Evolutionary conservation across 2,113 vertebrate genomes (phyloP).

Genomic region (Notarius quadriscutis): DNA sequence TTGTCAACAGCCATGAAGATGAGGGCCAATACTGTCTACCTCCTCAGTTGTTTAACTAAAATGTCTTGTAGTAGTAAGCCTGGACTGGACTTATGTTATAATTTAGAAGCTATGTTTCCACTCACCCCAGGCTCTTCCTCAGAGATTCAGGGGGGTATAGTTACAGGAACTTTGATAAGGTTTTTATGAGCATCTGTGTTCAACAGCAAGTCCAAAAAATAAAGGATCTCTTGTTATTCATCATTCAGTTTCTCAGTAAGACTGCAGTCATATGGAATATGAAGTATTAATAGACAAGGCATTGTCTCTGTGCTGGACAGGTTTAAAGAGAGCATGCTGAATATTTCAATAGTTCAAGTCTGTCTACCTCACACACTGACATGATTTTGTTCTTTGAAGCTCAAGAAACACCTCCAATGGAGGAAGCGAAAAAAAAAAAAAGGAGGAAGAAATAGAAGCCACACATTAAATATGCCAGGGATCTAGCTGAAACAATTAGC

Average conservation of each 20-base stretch:
- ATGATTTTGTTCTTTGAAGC: slow-evolving; percentile 52
- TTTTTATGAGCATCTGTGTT: background rate
- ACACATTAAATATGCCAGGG: slow-evolving; percentile 3
- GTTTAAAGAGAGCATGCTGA: slow-evolving; percentile 48
- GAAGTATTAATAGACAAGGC: slow-evolving; percentile 45
- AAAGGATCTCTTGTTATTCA: background rate
- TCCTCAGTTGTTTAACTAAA: background rate
- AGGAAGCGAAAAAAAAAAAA: background rate
- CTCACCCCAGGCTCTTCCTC: background rate
- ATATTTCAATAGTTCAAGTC: slow-evolving; percentile 48
- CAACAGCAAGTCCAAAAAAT: background rate
- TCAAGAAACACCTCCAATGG: slow-evolving; percentile 32
- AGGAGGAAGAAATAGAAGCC: background rate
- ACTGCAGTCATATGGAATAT: slow-evolving; percentile 48
- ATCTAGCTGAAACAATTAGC: slow-evolving; percentile 11
- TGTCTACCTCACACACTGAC: slow-evolving; percentile 42
- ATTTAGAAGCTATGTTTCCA: background rate
- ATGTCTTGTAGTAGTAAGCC: background rate
- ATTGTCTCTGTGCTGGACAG: slow-evolving; percentile 41
- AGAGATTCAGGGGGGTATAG: background rate
- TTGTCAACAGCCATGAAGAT: background rate
- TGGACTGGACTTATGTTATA: background rate
- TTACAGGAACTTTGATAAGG: background rate
- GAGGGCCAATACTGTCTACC: background rate
- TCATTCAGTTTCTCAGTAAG: background rate